Conservation (phyloP, 2,113 vertebrate species). For the Eulacestoma nigropectus region DNA sequence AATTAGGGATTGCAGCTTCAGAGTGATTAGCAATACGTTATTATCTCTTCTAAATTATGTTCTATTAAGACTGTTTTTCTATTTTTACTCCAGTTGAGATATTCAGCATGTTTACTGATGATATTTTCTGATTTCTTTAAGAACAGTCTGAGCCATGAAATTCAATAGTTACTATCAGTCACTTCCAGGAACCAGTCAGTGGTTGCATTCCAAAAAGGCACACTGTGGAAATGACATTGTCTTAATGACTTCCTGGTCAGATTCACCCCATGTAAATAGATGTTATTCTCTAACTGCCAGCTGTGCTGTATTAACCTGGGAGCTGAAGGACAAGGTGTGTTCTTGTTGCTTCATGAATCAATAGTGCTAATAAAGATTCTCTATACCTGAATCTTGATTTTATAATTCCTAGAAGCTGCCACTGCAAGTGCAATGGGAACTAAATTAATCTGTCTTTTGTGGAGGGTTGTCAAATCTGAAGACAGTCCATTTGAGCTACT, state of each 20-base stretch:
- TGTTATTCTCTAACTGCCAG: neutral
- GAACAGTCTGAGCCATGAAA: neutral
- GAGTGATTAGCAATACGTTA: neutral
- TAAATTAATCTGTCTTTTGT: constrained; percentile 1
- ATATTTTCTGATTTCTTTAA: neutral
- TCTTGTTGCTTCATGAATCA: neutral
- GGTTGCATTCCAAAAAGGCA: neutral
- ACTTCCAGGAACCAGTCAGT: neutral
- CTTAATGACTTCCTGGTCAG: neutral
- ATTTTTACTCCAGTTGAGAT: neutral
- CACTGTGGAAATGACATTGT: neutral
- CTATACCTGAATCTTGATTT: neutral
- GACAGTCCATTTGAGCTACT: neutral
- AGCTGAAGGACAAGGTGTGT: constrained; percentile 23
- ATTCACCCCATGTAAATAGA: neutral
- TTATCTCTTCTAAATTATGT: neutral
- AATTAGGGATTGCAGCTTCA: neutral
- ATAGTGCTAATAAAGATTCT: constrained; percentile 3
- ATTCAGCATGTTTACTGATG: neutral
- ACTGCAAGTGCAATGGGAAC: neutral
- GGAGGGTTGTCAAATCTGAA: neutral
- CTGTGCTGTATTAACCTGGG: neutral
- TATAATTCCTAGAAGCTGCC: neutral
- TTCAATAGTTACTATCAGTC: neutral
- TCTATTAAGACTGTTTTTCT: neutral